Evolutionary conservation across 2,113 vertebrate species (phyloP), one percentile per base, ranked within the genome.

Genomic region (Istiophorus platypterus): DNA sequence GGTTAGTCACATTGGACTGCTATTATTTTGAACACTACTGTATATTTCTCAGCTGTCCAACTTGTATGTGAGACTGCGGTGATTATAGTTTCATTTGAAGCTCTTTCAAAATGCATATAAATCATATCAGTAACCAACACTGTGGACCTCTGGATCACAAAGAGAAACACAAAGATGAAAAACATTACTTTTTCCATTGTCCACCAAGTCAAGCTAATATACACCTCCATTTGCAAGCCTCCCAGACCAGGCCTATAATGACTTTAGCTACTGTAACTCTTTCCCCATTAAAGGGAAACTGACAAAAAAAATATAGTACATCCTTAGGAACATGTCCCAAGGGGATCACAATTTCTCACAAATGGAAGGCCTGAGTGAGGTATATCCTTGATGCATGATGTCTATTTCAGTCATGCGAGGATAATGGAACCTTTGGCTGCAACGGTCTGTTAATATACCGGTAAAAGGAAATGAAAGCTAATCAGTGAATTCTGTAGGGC

Each of bases 341-440:
- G 18, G 49, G 80, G 67, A 82, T 69, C n/a, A 18, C 31, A 81
- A 79, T 64, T 57, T 1, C 65, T 78, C 56, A 57, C 67, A 90
- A 89, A 91, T 85, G 78, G 85, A 87, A 4, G 64, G 65, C 69
- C 51, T 2, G 72, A 62, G 54, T 8, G 49, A 24, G 76, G 71
- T 59, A 34, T 78, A 82, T 82, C 54, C 27, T 5, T 27, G 42
- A 77, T 78, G 57, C 73, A 47, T 37, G 42, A 34, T 26, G 66
- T 76, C 11, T 15, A 27, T 80, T 42, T 82, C 57, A 29, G 61
- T 37, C 14, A 6, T 15, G 34, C 20, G 47, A 75, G 42, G 75
- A 65, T 92, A 92, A 92, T 93, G 88, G 88, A 88, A 52, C 62
- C 58, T 47, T 26, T 57, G 29, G 29, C 76, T 70, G 39, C 26